Conservation (phyloP, 2,888 invertebrate genomes). For the Drosophila sordidula region DNA sequence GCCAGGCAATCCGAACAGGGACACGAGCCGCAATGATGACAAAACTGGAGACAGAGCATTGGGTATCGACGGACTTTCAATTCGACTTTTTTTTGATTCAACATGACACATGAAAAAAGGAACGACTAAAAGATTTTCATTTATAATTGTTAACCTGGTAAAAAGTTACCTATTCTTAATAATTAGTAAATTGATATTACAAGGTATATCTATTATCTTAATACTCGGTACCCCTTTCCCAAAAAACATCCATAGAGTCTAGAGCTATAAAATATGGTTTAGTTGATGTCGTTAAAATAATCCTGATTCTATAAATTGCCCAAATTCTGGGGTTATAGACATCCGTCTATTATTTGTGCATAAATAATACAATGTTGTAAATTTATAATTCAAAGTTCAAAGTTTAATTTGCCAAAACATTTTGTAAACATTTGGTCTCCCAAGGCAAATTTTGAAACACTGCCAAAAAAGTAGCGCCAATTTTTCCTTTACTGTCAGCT, state of each 20-base stretch:
- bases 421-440: slow-evolving; percentile 26
- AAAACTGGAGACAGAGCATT: slow-evolving; percentile 15
- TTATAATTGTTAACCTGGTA: too few species aligned
- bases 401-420: slow-evolving; percentile 24
- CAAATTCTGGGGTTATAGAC: too few species aligned
- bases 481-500: slow-evolving; percentile 22
- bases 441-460: slow-evolving; percentile 37
- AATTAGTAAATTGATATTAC: too few species aligned
- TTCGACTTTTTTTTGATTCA: not conserved
- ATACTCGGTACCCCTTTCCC: too few species aligned
- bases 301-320: too few species aligned
- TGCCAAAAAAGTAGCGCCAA: slow-evolving; percentile 52
- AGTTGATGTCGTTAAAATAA: too few species aligned
- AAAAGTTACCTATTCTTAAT: too few species aligned
- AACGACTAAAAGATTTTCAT: not conserved
- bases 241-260: too few species aligned
- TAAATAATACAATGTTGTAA: not conserved
- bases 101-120: not conserved
- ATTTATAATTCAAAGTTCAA: slow-evolving; percentile 2
- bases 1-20: slow-evolving; percentile 13
- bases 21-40: slow-evolving; percentile 38
- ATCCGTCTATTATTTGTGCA: too few species aligned
- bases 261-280: too few species aligned
- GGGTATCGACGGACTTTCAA: not conserved
- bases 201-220: too few species aligned